Conservation (phyloP, 2,888 invertebrate species). For the Acanthosepion esculentum region DNA sequence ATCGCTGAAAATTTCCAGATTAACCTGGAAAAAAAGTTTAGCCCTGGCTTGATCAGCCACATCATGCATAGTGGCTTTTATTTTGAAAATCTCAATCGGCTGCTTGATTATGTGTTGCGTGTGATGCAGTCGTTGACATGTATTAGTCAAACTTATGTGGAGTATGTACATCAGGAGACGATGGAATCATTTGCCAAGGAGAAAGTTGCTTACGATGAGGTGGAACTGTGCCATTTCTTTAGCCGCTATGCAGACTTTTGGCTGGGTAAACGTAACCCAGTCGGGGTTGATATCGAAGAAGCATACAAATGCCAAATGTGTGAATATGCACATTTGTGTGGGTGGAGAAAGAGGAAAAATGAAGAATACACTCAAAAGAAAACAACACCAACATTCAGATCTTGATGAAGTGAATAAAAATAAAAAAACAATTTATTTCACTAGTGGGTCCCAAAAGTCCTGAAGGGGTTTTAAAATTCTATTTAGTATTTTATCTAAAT, state of each 20-base stretch:
- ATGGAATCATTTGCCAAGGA: conserved; percentile 58
- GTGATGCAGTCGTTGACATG: conserved; percentile 65
- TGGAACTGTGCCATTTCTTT: conserved; percentile 57
- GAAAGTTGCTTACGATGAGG: conserved; percentile 59
- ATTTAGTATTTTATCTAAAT: too few relatives aligned
- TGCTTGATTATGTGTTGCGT: conserved; percentile 58
- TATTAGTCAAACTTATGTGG: conserved; percentile 61
- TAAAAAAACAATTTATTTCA: too few relatives aligned
- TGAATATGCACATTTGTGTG: conserved; percentile 69
- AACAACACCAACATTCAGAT: too few relatives aligned
- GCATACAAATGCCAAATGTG: conserved; percentile 72
- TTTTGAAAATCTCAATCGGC: conserved; percentile 55
- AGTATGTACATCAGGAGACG: conserved; percentile 69
- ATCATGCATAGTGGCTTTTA: conserved; percentile 51
- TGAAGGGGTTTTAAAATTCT: too few relatives aligned
- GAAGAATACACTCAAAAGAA: conserved; percentile 58
- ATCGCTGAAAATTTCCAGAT: conserved; percentile 63
- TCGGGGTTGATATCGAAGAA: conserved; percentile 73
- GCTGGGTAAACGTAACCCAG: conserved; percentile 62
- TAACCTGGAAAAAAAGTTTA: conserved; percentile 59
- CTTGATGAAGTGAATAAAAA: too few relatives aligned
- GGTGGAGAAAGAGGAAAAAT: conserved; percentile 68
- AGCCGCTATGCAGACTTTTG: conserved; percentile 62
- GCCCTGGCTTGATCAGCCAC: conserved; percentile 58
- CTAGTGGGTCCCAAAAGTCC: too few relatives aligned